Base-by-base conservation (phyloP, 2,113 vertebrate species). In the Odontophorus gujanensis region DNA sequence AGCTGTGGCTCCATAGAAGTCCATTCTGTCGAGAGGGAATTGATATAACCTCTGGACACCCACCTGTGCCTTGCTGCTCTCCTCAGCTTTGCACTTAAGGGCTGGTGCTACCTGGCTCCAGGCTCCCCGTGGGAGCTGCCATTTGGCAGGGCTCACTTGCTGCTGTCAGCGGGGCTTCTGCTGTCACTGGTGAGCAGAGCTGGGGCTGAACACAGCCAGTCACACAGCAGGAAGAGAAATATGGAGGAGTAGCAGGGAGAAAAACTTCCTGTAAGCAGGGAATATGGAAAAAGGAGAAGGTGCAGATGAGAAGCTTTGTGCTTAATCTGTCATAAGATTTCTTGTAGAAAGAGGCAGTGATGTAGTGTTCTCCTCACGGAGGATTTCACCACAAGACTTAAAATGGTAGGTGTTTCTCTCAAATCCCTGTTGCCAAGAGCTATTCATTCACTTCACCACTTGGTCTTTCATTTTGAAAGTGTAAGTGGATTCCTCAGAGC, bases 61-160 rank as follows among this genome's bases (percentile, higher is more conserved):
- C 4, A 0, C 22, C 34, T 92, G 43, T 87, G 45, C 40, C 36
- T 62, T 2, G 1, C 25, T 8, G 11, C 36, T 86, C 45, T 18
- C 45, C 55, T 1, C 1, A 73, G 45, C 26, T 72, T 90, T 77
- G 62, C 72, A 8, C 32, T 89, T 92, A 24, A 50, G 55, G 69
- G 47, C 42, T 1, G 8, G 1, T 34, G 7, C n/a, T 86, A 22
- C 57, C 51, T 80, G 67, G 38, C 68, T 85, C 40, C 71, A 59
- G 67, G 43, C 38, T 87, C 26, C 45, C 42, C 0, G 0, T 69
- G 53, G 50, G 51, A 84, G 34, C 42, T 78, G 86, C 24, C 34
- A 3, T 75, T 87, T 43, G 34, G 20, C 16, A 0, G 34, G 47
- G 28, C 86, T 0, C 0, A 5, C 7, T 63, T 71, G 68, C 76